Evolutionary conservation across 2,888 invertebrate species (phyloP).

Genomic region (Horisme vitalbata): DNA sequence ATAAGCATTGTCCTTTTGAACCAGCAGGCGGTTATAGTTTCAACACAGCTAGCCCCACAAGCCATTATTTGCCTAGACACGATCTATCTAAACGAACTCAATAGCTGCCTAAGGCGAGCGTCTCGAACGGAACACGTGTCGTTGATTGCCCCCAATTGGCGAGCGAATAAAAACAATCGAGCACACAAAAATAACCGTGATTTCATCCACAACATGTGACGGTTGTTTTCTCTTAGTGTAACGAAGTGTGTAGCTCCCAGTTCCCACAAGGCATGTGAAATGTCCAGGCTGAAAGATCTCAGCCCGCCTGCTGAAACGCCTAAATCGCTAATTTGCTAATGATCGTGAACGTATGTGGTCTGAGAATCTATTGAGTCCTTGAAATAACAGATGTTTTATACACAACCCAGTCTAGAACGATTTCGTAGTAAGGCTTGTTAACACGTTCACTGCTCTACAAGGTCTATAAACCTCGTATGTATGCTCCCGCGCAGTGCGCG

Average conservation of each 20-base stretch:
- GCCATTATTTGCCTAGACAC: conserved; percentile 49
- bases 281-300: conserved; percentile 61
- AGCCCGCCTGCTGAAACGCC: conserved; percentile 58
- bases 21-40: conserved; percentile 12
- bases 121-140: conserved; percentile 78
- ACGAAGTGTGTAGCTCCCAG: conserved; percentile 61
- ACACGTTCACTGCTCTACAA: no score
- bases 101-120: conserved; percentile 67
- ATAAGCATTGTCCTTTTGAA: not conserved
- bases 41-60: conserved; percentile 26
- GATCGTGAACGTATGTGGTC: conserved; percentile 59
- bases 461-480: no score
- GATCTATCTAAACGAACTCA: conserved; percentile 56
- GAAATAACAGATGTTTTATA: conserved; percentile 27
- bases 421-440: conserved; percentile 5
- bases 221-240: conserved; percentile 68
- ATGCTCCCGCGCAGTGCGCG: no score
- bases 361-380: conserved; percentile 39
- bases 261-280: conserved; percentile 79
- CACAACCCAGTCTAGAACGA: conserved; percentile 5
- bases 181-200: conserved; percentile 82
- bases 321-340: conserved; percentile 70
- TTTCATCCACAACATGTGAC: conserved; percentile 80
- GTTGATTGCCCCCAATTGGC: conserved; percentile 82
- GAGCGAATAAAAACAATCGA: conserved; percentile 82